These are phyloP conservation scores for Acronicta leporina DNA, from an alignment of 2,888 invertebrate species.

Conservation along the genomic window DNA sequence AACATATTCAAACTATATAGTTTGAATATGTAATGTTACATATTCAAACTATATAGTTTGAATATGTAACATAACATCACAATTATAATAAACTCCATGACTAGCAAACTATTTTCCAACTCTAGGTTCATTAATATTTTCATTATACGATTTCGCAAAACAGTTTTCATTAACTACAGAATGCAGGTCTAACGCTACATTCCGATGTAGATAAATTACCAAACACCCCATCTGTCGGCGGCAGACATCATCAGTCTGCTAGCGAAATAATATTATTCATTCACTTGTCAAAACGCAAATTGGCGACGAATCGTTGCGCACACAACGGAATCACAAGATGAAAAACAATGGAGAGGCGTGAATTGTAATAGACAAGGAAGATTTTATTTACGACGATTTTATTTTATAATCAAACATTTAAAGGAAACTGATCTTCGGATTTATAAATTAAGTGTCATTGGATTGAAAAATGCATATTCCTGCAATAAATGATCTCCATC, in stretches of 20 bases:
- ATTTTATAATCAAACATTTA: background rate
- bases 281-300: constrained; percentile 82
- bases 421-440: no score
- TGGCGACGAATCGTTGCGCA: constrained; percentile 71
- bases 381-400: background rate
- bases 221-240: constrained; percentile 66
- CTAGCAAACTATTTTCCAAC: constrained; percentile 16
- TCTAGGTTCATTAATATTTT: constrained; percentile 24
- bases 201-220: constrained; percentile 63
- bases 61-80: no score
- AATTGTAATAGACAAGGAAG: constrained; percentile 21
- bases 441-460: no score
- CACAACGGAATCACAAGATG: constrained; percentile 57
- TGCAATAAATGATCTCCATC: background rate
- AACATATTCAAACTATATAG: no score
- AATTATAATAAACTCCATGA: constrained; percentile 15
- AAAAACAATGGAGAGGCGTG: constrained; percentile 48
- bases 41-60: no score
- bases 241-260: constrained; percentile 68
- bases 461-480: no score
- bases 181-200: constrained; percentile 46
- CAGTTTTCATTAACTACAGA: constrained; percentile 48
- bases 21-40: no score
- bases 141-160: constrained; percentile 43
- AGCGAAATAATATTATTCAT: constrained; percentile 80